Base-by-base conservation (phyloP, 2,113 vertebrate genomes). In the Urocolius indicus region DNA sequence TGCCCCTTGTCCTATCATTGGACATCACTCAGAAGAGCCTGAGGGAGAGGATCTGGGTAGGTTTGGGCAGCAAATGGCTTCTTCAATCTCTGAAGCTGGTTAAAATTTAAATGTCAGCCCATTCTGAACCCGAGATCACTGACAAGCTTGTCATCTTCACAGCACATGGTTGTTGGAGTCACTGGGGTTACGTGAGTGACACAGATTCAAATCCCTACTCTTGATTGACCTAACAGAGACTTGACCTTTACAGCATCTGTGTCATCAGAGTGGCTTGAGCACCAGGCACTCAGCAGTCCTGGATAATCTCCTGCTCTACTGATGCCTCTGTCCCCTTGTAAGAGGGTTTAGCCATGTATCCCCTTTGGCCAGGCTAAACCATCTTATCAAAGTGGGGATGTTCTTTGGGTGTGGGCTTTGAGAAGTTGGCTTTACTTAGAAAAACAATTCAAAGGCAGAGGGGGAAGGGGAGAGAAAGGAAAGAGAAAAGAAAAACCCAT, bases 261-360 rank as follows among this genome's bases (percentile, higher is more conserved):
- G 51, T 29, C 78, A 48, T 26, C n/a, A 29, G 45, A 24, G 20
- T 61, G n/a, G 16, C 41, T 20, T 18, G 58, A 80, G 62, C 52
- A 62, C 6, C 62, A 38, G 52, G 34, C 1, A 0, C 34, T 80
- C 3, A 0, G 49, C 16, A 20, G 41, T 13, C 52, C 52, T 30
- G 57, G 62, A 19, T 79, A 41, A 84, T 66, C 88, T 63, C 18
- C 55, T 29, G 46, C 41, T 84, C 24, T 75, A 55, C 65, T 49
- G 61, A 59, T 16, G 8, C 69, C 49, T 78, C 55, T 11, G 65
- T 69, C 45, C 66, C 16, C 36, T 62, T 85, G n/a, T 71, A 71
- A 83, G 46, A 52, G 32, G 46, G 32, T 84, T 91, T 79, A 65
- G 72, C 13, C 34, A 30, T 9, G n/a, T 9, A 36, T 59, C 41